phyloP scores from a whole-genome alignment of 2,797 vertebrate genomes.

The Myotis pilosus region DNA sequence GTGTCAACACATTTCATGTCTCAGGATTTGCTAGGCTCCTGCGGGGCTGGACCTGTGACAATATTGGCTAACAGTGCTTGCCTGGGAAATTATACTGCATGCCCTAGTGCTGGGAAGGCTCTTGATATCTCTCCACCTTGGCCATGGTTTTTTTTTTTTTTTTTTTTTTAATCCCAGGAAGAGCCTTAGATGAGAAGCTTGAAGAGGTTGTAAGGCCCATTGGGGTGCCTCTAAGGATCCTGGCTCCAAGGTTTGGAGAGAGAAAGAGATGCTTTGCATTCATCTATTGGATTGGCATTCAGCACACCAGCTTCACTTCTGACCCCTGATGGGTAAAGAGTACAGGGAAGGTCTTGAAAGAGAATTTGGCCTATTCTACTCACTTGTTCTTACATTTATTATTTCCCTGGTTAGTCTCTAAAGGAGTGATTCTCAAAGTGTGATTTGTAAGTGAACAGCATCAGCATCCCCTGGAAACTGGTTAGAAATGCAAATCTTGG shows the following conservation, averaged over 20 bases:
- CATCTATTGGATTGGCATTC: not conserved
- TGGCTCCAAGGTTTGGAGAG: not conserved
- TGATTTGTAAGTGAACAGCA: too few species aligned
- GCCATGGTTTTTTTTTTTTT: not conserved
- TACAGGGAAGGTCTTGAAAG: not conserved
- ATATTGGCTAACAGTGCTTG: not conserved
- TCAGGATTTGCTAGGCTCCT: slow-evolving; percentile 48
- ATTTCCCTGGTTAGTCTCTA: not conserved
- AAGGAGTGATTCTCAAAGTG: not conserved
- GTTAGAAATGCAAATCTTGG: not conserved
- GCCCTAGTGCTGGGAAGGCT: not conserved
- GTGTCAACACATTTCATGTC: slow-evolving; percentile 4
- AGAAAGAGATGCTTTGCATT: not conserved
- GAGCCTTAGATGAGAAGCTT: not conserved
- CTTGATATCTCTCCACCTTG: not conserved
- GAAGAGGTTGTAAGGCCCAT: not conserved
- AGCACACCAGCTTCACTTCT: not conserved
- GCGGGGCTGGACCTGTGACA: not conserved
- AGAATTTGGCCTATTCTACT: not conserved
- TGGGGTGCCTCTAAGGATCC: not conserved
- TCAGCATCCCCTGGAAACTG: not conserved
- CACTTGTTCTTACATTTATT: not conserved
- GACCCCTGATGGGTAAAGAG: not conserved
- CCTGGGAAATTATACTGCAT: not conserved
- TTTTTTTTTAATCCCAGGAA: not conserved